Evolutionary conservation across 2,888 invertebrate genomes (phyloP), one percentile per base, ranked within the genome.

Genomic region (Cistogaster globosa): DNA sequence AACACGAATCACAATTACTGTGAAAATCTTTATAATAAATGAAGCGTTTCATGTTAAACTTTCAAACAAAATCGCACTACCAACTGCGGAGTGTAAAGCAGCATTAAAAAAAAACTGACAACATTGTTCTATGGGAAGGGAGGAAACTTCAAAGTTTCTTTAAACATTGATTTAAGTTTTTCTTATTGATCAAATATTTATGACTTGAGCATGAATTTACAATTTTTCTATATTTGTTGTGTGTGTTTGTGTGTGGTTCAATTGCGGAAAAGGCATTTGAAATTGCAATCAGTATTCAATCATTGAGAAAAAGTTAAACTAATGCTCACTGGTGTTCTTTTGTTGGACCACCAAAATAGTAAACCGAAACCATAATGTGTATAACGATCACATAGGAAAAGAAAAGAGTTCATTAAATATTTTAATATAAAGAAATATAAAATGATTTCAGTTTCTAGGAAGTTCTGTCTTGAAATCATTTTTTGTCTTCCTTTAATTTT

Each of bases 1-100:
- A 86, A 87, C 82, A 87, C 76, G 80, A 76, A 63, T 53, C 63
- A 75, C 63, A 76, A 75, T 82, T 69, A 63, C 62, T 75, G 75
- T 69, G 57, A 75, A 82, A 82, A 81, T 63, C 75, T 68, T 62
- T 67, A 51, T 53, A 57, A 32, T 45, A 79, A 79, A 80, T 80
- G 80, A 80, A 80, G 72, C 80, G 32, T 80, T 74, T 80, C 72
- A 80, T 72, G 72, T 72, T 38, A 60, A 81, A 57, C 26, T 81
- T 75, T 63, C 57, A 69, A 69, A 18, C 36, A 26, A 82, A 76
- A 76, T 82, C 63, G 57, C 75, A 71, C 76, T 51, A 42, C 20
- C 16, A 80, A 65, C 57, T 18, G 26, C 18, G 11, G 51, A 36
- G n/a, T 26, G 22, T 51, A 67, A 14, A 36, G 32, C 26, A 45